Percentiles rank a stretch among this genome's conserved stretches.
These are phyloP conservation scores for Hippocampus comes DNA, from an alignment of 2,113 vertebrate species.

Conservation along the genomic window DNA sequence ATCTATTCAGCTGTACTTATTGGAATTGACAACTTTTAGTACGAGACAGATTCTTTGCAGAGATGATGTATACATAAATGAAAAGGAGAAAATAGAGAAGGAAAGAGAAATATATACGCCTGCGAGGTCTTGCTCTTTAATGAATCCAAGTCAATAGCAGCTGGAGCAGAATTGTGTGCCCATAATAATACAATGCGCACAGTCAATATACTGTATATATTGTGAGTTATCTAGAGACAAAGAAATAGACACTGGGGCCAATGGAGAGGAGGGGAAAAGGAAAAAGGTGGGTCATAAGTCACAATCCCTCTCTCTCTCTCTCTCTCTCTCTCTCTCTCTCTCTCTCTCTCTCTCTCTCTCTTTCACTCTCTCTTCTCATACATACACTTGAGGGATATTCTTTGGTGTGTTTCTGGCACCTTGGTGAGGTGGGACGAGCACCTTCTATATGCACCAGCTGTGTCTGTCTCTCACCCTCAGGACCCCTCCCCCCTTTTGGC, in stretches of 20 bases:
- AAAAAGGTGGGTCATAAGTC: slow-evolving; percentile 37
- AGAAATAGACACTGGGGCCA: slow-evolving; percentile 61
- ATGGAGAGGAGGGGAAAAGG: slow-evolving; percentile 20
- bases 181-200: background rate
- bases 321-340: too few species aligned
- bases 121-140: slow-evolving; percentile 3
- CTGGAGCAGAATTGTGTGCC: slow-evolving; percentile 11
- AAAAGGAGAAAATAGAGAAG: slow-evolving; percentile 2
- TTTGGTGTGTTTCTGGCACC: slow-evolving; percentile 45
- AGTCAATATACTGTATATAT: slow-evolving; percentile 1
- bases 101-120: slow-evolving; percentile 8
- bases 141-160: background rate
- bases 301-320: background rate
- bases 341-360: too few species aligned
- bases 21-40: slow-evolving; percentile 24
- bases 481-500: slow-evolving; percentile 58
- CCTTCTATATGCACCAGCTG: slow-evolving; percentile 60
- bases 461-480: slow-evolving; percentile 56
- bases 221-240: slow-evolving; percentile 43
- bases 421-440: slow-evolving; percentile 50
- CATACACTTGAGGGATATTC: slow-evolving; percentile 21
- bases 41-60: slow-evolving; percentile 25
- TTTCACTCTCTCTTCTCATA: background rate
- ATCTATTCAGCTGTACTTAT: slow-evolving; percentile 20
- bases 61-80: slow-evolving; percentile 34